A percentile compares a stretch with the other conserved stretches of the same genome.
These are phyloP conservation scores for Lithophane ornitopus DNA, from an alignment of 2,888 invertebrate genomes.

Conservation along the genomic window DNA sequence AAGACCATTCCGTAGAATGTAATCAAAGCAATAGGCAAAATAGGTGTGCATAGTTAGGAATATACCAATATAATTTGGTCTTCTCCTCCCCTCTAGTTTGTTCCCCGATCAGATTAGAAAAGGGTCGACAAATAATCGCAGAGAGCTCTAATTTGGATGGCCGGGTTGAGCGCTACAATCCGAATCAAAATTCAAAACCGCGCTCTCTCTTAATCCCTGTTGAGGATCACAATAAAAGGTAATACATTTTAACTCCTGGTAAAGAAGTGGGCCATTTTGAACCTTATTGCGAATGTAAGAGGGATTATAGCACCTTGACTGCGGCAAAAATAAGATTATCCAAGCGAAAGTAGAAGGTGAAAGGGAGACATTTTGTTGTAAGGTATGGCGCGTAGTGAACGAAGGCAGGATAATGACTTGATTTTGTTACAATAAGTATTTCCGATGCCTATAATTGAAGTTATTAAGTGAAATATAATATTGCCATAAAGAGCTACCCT, in stretches of 20 bases:
- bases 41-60: constrained; percentile 87
- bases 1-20: constrained; percentile 85
- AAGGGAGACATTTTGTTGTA: constrained; percentile 89
- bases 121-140: constrained; percentile 79
- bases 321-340: constrained; percentile 88
- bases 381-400: constrained; percentile 73
- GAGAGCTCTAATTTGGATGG: constrained; percentile 85
- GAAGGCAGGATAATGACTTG: constrained; percentile 59
- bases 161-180: constrained; percentile 85
- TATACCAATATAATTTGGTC: constrained; percentile 75
- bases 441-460: not conserved
- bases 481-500: not conserved
- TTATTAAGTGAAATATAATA: not conserved
- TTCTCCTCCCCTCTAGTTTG: constrained; percentile 66
- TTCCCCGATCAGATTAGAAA: constrained; percentile 73
- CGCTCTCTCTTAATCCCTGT: constrained; percentile 90
- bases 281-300: constrained; percentile 75
- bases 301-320: constrained; percentile 77
- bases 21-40: constrained; percentile 88
- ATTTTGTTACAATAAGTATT: constrained; percentile 42
- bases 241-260: constrained; percentile 89
- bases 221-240: constrained; percentile 91
- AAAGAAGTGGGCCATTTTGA: constrained; percentile 72
- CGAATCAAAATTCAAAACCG: constrained; percentile 91
- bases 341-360: constrained; percentile 91